Percentiles rank a stretch among this genome's conserved stretches.
Evolutionary conservation across 2,113 vertebrate species (phyloP).

Genomic region (human): GRCh38 chr11:24495501-24496000

Average conservation of each 20-base stretch:
- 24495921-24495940: not conserved
- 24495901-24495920: not conserved
- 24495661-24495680: not conserved
- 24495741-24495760: not conserved
- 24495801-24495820: not conserved
- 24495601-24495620: not conserved
- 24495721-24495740: not conserved
- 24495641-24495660: not conserved
- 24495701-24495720: not conserved
- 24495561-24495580: not conserved
- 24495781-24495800: not conserved
- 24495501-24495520: not conserved
- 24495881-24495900: not conserved
- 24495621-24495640: not conserved
- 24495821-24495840: not conserved
- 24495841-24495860: not conserved
- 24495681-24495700: not conserved
- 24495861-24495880: not conserved
- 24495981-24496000: not conserved
- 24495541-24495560: not conserved
- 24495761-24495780: not conserved
- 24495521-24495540: not conserved
- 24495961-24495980: not conserved
- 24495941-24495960: not conserved
- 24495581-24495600: not conserved